A percentile compares a stretch with the other conserved stretches of the same genome.
These are phyloP conservation scores for Xiphias gladius DNA, from an alignment of 2,113 vertebrate species.

Conservation along the genomic window DNA sequence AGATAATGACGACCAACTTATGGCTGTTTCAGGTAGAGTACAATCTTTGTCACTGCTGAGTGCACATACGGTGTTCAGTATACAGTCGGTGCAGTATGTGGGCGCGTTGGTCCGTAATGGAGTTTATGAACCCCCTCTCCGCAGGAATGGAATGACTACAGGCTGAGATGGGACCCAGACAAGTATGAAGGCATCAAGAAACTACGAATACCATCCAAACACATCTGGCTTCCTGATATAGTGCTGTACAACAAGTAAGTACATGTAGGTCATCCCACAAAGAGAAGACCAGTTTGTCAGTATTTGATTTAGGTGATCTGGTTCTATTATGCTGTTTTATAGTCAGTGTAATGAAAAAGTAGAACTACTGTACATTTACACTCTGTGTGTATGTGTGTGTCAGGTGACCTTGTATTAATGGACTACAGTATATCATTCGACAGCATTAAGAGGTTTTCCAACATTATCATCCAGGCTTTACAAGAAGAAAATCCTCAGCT, in stretches of 20 bases:
- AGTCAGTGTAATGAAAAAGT: not conserved
- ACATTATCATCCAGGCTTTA: slow-evolving; percentile 13
- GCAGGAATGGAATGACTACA: slow-evolving; percentile 88
- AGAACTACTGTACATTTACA: no score
- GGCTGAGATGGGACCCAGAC: slow-evolving; percentile 85
- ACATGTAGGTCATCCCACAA: not conserved
- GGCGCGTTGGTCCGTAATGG: not conserved
- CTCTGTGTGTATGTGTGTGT: not conserved
- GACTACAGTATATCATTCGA: not conserved
- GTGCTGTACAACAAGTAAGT: slow-evolving; percentile 88
- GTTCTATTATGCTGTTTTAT: not conserved
- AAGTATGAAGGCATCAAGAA: slow-evolving; percentile 86
- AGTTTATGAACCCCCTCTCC: not conserved
- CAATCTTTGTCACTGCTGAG: not conserved
- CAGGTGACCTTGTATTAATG: not conserved
- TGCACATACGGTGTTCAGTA: not conserved
- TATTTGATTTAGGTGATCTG: not conserved
- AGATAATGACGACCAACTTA: slow-evolving; percentile 88
- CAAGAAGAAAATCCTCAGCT: slow-evolving; percentile 45
- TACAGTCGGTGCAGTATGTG: not conserved
- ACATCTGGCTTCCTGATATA: slow-evolving; percentile 88
- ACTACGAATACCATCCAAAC: slow-evolving; percentile 85
- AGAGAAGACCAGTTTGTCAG: not conserved
- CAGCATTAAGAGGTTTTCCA: slow-evolving; percentile 41
- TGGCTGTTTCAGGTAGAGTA: slow-evolving; percentile 85